These are phyloP conservation scores for Euura saliciscinereae DNA, from an alignment of 1,140 invertebrate genomes.

Conservation along the genomic window DNA sequence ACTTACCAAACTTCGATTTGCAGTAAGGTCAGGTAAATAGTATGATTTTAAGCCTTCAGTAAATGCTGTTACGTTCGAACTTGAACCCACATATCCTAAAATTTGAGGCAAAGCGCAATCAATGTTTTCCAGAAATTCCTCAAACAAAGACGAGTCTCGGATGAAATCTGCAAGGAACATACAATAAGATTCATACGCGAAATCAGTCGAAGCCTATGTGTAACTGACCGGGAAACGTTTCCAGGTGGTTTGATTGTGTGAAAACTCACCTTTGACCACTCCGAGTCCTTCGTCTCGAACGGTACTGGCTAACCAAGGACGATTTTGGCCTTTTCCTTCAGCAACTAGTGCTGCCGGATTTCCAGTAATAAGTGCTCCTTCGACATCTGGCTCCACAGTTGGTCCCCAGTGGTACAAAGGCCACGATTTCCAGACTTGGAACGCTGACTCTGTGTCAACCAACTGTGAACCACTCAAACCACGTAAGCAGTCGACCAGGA, in stretches of 20 bases:
- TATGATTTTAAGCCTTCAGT: background rate
- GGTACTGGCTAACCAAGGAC: background rate
- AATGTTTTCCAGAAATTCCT: background rate
- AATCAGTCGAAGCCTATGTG: too few species aligned
- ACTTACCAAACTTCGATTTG: background rate
- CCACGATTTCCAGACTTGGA: background rate
- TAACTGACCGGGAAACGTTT: too few species aligned
- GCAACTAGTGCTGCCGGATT: background rate
- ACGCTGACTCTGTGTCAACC: background rate
- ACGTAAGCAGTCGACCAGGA: background rate
- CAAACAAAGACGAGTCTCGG: background rate
- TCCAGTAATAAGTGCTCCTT: background rate
- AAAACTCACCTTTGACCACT: background rate
- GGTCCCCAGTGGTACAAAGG: background rate
- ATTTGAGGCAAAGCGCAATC: background rate
- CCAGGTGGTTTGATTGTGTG: background rate
- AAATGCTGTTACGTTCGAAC: background rate
- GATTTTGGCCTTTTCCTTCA: background rate
- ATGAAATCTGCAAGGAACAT: background rate
- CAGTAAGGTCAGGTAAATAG: background rate
- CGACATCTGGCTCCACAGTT: background rate
- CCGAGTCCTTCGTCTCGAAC: background rate
- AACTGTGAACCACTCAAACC: background rate
- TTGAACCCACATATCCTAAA: background rate
- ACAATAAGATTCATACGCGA: background rate